Conservation (phyloP, 2,797 vertebrate species). For the Urosaurus nigricauda region DNA sequence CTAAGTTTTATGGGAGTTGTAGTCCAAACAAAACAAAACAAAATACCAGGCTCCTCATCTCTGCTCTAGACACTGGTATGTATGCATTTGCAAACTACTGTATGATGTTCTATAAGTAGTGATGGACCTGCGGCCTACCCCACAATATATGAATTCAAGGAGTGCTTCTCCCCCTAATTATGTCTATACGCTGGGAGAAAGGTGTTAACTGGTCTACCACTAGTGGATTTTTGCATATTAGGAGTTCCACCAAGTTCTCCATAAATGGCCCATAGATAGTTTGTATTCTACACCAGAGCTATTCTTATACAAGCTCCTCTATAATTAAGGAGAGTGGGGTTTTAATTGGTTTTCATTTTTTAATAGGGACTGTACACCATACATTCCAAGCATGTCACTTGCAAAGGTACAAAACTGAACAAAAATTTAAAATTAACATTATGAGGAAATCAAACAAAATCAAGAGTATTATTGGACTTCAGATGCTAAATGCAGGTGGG, state of each 20-base stretch:
- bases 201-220: background rate
- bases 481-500: conserved; percentile 22
- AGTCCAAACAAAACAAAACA: background rate
- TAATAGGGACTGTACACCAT: conserved; percentile 26
- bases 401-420: conserved; percentile 43
- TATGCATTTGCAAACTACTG: background rate
- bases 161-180: background rate
- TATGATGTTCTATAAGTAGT: background rate
- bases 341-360: conserved; percentile 27
- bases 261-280: background rate
- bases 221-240: conserved; percentile 31
- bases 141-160: background rate
- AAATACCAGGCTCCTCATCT: background rate
- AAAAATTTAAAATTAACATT: conserved; percentile 36
- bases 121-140: background rate
- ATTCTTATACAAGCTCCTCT: background rate
- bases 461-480: background rate
- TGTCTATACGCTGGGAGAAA: background rate
- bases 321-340: background rate
- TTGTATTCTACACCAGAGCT: background rate
- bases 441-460: conserved; percentile 34
- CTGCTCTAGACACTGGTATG: background rate
- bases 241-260: conserved; percentile 37
- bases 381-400: conserved; percentile 34
- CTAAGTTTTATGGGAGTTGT: background rate